Evolutionary conservation across 2,113 vertebrate species (phyloP).

Genomic region (Menidia beryllina): DNA sequence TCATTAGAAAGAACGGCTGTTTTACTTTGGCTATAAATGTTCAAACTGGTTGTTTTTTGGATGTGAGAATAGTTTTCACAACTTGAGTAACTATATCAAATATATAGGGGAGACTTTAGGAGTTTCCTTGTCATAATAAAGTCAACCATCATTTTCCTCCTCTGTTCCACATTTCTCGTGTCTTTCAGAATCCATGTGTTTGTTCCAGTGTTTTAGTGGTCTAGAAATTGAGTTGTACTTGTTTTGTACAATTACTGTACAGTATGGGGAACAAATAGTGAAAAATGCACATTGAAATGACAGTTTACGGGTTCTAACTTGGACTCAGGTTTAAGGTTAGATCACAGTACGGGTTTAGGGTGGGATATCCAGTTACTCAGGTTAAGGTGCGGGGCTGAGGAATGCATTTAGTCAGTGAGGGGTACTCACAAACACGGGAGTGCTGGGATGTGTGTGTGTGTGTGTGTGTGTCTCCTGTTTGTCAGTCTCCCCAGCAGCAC

Average conservation of each 20-base stretch:
- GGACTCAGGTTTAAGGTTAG: neutral
- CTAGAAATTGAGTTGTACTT: neutral
- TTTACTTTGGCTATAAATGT: neutral
- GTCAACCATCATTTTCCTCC: neutral
- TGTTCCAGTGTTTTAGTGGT: neutral
- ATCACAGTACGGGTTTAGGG: neutral
- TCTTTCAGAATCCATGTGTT: neutral
- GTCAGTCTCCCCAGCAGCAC: conserved; percentile 82
- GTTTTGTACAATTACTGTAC: neutral
- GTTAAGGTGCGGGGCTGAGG: neutral
- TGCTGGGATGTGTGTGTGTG: neutral
- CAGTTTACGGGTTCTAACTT: neutral
- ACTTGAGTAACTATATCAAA: neutral
- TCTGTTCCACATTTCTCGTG: neutral
- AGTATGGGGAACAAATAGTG: neutral
- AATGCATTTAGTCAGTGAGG: neutral
- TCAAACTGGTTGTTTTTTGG: neutral
- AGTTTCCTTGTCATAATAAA: conserved; percentile 33
- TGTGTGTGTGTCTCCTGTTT: conserved; percentile 29
- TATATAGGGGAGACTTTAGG: neutral
- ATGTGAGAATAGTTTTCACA: neutral
- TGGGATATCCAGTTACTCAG: neutral
- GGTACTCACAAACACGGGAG: neutral
- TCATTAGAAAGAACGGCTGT: too few species aligned
- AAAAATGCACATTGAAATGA: neutral